A percentile compares a stretch with the other conserved stretches of the same genome.
Conservation (phyloP, 2,888 invertebrate species). For the Caprella mutica region DNA sequence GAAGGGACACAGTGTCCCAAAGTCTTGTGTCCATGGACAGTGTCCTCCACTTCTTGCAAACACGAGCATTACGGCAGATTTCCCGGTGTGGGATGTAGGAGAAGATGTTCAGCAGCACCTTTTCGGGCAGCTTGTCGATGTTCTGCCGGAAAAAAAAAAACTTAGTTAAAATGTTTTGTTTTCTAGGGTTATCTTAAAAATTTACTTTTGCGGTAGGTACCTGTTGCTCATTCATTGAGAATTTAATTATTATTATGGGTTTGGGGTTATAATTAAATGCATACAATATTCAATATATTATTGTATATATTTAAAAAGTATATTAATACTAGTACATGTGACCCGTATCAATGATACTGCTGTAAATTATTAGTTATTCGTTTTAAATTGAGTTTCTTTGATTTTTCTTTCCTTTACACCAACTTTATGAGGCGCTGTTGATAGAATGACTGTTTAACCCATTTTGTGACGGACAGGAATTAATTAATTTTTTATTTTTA, state of each 20-base stretch:
- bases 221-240: too few relatives aligned
- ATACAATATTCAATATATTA: background rate
- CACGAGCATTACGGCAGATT: conserved; percentile 82
- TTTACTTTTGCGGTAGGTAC: background rate
- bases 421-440: too few relatives aligned
- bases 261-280: background rate
- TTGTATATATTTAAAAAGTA: background rate
- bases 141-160: conserved; percentile 53
- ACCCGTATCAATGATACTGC: too few relatives aligned
- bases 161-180: too few relatives aligned
- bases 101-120: conserved; percentile 86
- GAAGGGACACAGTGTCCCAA: conserved; percentile 90
- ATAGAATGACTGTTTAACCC: too few relatives aligned
- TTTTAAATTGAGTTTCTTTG: background rate
- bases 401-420: background rate
- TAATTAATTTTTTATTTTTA: conserved; percentile 5
- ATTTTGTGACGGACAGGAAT: too few relatives aligned
- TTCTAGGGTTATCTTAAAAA: background rate
- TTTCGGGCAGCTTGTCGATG: conserved; percentile 92
- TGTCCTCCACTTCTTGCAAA: conserved; percentile 91
- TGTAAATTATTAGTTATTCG: background rate
- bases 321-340: background rate
- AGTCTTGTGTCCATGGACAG: conserved; percentile 88
- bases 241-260: conserved; percentile 3
- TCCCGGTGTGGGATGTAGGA: conserved; percentile 86